Base-by-base conservation (phyloP, 2,888 invertebrate species). In the Leptogaster cylindrica region DNA sequence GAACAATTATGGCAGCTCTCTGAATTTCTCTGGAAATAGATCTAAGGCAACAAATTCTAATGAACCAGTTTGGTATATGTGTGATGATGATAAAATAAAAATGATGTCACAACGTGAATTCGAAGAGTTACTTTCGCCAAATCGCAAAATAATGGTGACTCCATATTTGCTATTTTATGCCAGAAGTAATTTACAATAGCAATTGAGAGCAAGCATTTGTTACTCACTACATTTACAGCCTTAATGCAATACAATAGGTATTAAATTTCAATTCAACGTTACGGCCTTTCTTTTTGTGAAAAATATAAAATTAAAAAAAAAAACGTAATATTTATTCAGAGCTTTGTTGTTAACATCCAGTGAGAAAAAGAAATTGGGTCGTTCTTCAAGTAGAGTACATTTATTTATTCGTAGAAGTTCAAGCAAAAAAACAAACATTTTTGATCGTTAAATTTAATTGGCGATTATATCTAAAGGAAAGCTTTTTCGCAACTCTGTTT, bases 161-260 rank as follows among this genome's bases (percentile, higher is more conserved):
- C 94, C 94, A 1, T 94, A 94, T 82, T 85, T 94, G 66, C 83
- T 94, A 50, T 94, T 94, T 82, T 94, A 94, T 78, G 89, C 89
- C 51, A 87, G 86, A 68, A 85, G 82, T 72, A 86, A 87, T 73
- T 71, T 79, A 20, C 79, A 81, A 71, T 73, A 74, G 61, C 71
- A 68, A n/a, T 12, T 68, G 68, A 39, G 58, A 41, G 44, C 23
- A n/a, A 44, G 23, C 25, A 44, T 44, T 12, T 27, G 4, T 16
- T 44, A 44, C 27, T 28, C 61, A 61, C 58, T 61, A 61, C 44
- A 61, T 61, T 44, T 61, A 18, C 41, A 61, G 61, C 61, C 61
- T 61, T 61, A 61, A 61, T 61, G 55, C 61, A 61, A 44, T 44
- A 61, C 41, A 44, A 61, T 61, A 61, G 61, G 61, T 61, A 61